phyloP scores from a whole-genome alignment of 2,888 invertebrate species.

The Coecobrya sp. region DNA sequence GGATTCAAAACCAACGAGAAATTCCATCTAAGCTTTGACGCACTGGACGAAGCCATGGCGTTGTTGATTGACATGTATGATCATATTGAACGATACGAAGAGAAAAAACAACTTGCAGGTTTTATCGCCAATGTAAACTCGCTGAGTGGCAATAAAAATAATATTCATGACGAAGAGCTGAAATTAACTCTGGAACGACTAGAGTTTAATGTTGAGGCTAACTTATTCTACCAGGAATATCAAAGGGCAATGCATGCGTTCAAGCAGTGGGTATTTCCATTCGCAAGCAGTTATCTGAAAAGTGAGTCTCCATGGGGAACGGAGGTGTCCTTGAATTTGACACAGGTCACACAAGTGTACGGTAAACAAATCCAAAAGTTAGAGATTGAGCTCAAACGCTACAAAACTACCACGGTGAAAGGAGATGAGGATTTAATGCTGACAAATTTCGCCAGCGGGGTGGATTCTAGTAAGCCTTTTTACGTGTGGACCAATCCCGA shows the following conservation, averaged over 20 bases:
- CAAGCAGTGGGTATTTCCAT: conserved; percentile 75
- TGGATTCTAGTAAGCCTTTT: conserved; percentile 51
- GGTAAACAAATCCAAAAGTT: not conserved
- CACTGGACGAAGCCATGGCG: not conserved
- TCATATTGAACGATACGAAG: conserved; percentile 26
- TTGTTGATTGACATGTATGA: conserved; percentile 32
- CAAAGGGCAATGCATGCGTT: conserved; percentile 31
- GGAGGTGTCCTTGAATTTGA: too few species aligned
- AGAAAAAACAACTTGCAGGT: not conserved
- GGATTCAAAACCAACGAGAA: not conserved
- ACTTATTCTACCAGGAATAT: conserved; percentile 55
- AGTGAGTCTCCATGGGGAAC: too few species aligned
- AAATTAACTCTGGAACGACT: not conserved
- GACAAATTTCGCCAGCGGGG: conserved; percentile 18
- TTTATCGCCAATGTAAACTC: conserved; percentile 29
- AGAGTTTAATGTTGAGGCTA: not conserved
- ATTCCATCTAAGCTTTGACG: not conserved
- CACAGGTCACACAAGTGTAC: too few species aligned
- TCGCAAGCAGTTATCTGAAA: conserved; percentile 47
- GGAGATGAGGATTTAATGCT: not conserved
- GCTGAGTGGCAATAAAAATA: not conserved
- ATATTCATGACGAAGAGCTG: not conserved
- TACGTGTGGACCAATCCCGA: conserved; percentile 69
- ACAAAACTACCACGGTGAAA: not conserved
- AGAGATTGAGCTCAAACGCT: too few species aligned